Base-by-base conservation (phyloP, 2,797 vertebrate genomes). In the Danio tinwini region DNA sequence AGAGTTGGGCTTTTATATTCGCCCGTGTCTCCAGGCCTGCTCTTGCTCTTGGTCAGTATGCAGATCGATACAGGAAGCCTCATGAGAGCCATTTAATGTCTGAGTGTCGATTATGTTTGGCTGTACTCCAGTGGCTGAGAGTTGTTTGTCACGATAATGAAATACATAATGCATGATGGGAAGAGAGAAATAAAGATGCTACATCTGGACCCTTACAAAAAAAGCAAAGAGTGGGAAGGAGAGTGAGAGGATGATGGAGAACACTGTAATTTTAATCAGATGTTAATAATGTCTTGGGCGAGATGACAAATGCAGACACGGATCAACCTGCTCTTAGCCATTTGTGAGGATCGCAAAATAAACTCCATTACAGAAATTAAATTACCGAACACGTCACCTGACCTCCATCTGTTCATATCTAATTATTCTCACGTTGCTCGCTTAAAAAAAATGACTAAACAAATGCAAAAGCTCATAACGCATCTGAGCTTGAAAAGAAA, bases 151-250 rank as follows among this genome's bases (percentile, higher is more conserved):
- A 75, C 62, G 50, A 70, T 83, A 83, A 80, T 83, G 72, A 83
- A 80, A 83, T 83, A 63, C 72, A 83, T 75, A 76, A 83, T 83
- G 76, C 82, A 83, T 82, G 74, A 74, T 62, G 50, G 55, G 29
- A 68, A 62, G 16, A 14, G 12, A 42, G 69, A 59, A 69, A 69
- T 76, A 75, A 59, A 81, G 61, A 67, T 70, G 78, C 61, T 72
- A 67, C 56, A 82, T 50, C 42, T 64, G 69, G 29, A 44, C 63
- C 58, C 65, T 45, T 40, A 47, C 45, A 9, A 29, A 9, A 50
- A 10, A 53, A 12, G 73, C 12, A 81, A 69, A 76, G 47, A 45
- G 63, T 39, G 5, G 37, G 16, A 53, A 39, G 14, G 67, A 72
- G 44, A 40, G 73, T 13, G 10, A 56, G 45, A 58, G 59, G 37